Conservation (phyloP, 2,888 invertebrate genomes). For the Ectemnius lituratus region DNA sequence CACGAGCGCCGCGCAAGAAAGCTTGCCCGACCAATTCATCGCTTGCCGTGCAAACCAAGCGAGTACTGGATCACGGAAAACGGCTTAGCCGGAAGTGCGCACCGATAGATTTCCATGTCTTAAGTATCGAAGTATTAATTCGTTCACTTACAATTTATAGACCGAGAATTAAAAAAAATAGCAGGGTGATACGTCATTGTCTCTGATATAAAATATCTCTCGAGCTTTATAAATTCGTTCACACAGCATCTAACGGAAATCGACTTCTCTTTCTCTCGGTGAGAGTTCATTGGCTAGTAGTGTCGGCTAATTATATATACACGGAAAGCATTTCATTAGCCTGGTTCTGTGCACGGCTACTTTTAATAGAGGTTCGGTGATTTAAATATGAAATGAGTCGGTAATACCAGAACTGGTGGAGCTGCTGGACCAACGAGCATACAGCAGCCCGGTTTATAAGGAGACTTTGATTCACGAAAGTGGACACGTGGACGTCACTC, state of each 20-base stretch:
- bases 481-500: slow-evolving; percentile 56
- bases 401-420: neutral
- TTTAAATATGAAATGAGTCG: slow-evolving; percentile 1
- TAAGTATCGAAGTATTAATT: too few species aligned
- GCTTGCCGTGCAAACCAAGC: neutral
- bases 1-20: neutral
- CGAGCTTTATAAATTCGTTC: neutral
- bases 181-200: too few species aligned
- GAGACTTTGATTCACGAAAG: slow-evolving; percentile 51
- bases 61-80: neutral
- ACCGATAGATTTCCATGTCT: too few species aligned
- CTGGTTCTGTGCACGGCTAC: neutral
- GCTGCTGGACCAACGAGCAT: neutral
- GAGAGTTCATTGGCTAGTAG: neutral
- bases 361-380: neutral
- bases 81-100: too few species aligned
- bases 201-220: too few species aligned
- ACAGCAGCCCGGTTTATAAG: slow-evolving; percentile 10
- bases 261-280: neutral
- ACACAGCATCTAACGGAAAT: neutral
- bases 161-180: too few species aligned
- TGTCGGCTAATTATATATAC: neutral
- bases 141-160: too few species aligned
- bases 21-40: neutral
- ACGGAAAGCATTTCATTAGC: slow-evolving; percentile 4